Conservation (phyloP, 2,113 vertebrate species). For the Xiphophorus couchianus region DNA sequence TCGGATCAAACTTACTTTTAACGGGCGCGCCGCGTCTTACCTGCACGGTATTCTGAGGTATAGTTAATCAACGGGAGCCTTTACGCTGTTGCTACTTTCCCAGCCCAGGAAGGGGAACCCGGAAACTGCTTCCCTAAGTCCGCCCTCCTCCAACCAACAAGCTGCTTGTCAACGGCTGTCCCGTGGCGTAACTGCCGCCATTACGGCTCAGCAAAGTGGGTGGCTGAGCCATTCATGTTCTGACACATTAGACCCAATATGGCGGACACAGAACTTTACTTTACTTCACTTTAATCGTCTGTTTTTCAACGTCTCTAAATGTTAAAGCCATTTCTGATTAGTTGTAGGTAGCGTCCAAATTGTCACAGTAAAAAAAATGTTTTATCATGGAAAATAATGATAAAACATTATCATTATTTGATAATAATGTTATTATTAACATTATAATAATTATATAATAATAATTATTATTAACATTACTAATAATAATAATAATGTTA, state of each 20-base stretch:
- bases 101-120: constrained; percentile 81
- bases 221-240: rapidly evolving
- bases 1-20: not conserved
- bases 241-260: constrained; percentile 62
- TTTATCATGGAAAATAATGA: no score
- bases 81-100: constrained; percentile 63
- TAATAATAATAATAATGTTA: no score
- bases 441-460: no score
- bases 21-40: constrained; percentile 62
- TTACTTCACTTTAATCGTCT: constrained; percentile 32
- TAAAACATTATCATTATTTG: no score
- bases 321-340: no score
- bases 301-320: not conserved
- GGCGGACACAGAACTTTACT: constrained; percentile 36
- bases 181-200: constrained; percentile 62
- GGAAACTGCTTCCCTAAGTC: constrained; percentile 70
- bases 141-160: constrained; percentile 64
- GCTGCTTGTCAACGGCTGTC: constrained; percentile 10
- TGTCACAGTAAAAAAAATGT: no score
- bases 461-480: no score
- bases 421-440: no score
- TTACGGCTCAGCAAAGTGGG: constrained; percentile 54
- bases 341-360: no score
- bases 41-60: constrained; percentile 63
- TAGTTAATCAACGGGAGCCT: constrained; percentile 35